Base-by-base conservation (phyloP, 2,888 invertebrate genomes). In the Luperina testacea region DNA sequence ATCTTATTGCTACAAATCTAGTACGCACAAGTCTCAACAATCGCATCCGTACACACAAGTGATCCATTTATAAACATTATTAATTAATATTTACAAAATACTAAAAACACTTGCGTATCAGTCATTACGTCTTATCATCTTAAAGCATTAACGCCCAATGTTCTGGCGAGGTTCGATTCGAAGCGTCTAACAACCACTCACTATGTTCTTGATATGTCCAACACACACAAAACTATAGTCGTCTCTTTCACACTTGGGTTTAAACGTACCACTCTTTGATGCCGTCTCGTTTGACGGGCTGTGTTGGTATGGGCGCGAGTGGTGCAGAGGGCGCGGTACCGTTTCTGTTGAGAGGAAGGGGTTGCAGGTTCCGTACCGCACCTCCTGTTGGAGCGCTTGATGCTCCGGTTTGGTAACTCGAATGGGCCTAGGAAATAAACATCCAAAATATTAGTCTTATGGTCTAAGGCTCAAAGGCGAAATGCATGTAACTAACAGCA, bases 221-320 rank as follows among this genome's bases (percentile, higher is more conserved):
- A 81, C 82, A 86, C 87, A 78, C 80, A 73, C 61, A 81, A 64
- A 80, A 79, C 67, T 77, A 78, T 57, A 70, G 53, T 78, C 74
- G 71, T 81, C 78, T 74, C 42, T 48, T 64, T 51, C 45, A 38
- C 51, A 32, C 68, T 51, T 48, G 48, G 11, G 70, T 82, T 92
- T 98, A 99, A 95, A 99, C 99, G 95, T 99, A 99, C 99, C 99
- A 99, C 97, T 99, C 99, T 97, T 99, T 99, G 94, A 99, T 98
- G 94, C 99, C 99, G 97, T 99, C 98, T 84, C 98, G 97, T 92
- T 98, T 98, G 95, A 98, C 95, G 4, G 96, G 96, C 87, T 96
- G 96, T 61, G 96, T 88, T 88, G 97, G 97, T 84, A 96, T 97
- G 80, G 97, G 97, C 80, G 95, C 97, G 82, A 97, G 97, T 64